Conservation (phyloP, 2,113 vertebrate genomes). For the Pomatorhinus ruficollis region DNA sequence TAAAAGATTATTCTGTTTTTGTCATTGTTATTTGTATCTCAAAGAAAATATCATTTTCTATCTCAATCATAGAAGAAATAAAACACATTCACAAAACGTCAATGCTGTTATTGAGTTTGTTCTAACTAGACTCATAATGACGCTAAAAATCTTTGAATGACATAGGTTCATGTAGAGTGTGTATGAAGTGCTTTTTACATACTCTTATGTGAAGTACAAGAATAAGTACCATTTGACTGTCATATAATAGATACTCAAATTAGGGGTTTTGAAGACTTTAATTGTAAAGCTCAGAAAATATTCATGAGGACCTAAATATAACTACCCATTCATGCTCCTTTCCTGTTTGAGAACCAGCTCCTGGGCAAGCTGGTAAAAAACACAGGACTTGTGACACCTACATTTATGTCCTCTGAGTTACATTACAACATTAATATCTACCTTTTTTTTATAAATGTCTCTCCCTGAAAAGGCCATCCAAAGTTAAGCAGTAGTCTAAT, state of each 20-base stretch:
- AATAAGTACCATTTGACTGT: neutral
- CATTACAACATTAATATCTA: neutral
- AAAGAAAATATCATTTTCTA: accelerated
- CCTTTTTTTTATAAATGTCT: neutral
- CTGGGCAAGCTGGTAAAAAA: neutral
- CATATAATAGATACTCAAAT: neutral
- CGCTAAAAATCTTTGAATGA: neutral
- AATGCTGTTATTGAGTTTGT: neutral
- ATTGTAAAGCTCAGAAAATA: neutral
- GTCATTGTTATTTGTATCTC: neutral
- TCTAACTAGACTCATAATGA: neutral
- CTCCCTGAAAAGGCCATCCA: neutral
- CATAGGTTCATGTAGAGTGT: neutral
- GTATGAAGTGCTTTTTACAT: neutral
- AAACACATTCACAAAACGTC: neutral
- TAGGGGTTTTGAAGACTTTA: neutral
- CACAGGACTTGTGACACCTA: neutral
- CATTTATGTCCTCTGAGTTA: neutral
- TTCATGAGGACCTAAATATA: neutral
- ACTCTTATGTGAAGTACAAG: neutral
- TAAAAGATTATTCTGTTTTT: neutral
- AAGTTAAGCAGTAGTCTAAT: neutral
- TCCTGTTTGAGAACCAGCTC: neutral
- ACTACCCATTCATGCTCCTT: neutral
- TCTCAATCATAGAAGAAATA: neutral